These are phyloP conservation scores for Andrena praecox DNA, from an alignment of 2,888 invertebrate species.

Conservation along the genomic window DNA sequence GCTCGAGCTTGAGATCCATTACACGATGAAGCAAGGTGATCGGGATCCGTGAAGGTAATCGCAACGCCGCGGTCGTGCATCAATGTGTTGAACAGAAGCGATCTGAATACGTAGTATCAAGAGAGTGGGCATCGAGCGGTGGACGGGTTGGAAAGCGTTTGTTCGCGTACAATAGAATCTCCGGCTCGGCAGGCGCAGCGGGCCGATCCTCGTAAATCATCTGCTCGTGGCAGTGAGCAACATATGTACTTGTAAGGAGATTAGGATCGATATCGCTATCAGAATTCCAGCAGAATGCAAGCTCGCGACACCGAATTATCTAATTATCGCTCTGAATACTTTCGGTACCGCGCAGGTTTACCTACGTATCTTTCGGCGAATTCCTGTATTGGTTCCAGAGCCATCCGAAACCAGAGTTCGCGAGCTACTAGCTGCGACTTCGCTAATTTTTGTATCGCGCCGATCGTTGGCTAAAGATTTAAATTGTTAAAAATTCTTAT, in stretches of 20 bases:
- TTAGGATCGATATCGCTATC: slow-evolving; percentile 59
- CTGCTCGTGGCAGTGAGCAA: slow-evolving; percentile 58
- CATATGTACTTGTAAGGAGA: slow-evolving; percentile 57
- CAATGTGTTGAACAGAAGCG: slow-evolving; percentile 45
- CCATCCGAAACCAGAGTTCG: slow-evolving; percentile 2
- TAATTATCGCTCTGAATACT: slow-evolving; percentile 25
- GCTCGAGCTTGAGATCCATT: slow-evolving; percentile 33
- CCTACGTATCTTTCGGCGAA: neutral
- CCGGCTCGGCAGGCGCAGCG: slow-evolving; percentile 50
- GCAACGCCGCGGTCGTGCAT: slow-evolving; percentile 39
- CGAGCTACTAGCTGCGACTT: neutral
- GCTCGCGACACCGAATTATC: neutral
- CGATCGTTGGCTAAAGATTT: neutral
- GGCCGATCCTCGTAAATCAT: slow-evolving; percentile 60
- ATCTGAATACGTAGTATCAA: slow-evolving; percentile 54
- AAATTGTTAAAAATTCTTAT: too few species aligned
- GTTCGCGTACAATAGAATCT: slow-evolving; percentile 60
- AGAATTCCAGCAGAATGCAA: slow-evolving; percentile 23
- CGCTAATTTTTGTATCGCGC: neutral
- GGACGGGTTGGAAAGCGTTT: slow-evolving; percentile 61
- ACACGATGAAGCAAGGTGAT: slow-evolving; percentile 46
- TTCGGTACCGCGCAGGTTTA: neutral
- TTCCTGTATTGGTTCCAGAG: neutral
- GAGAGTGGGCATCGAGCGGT: slow-evolving; percentile 49
- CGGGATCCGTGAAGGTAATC: slow-evolving; percentile 50